phyloP scores from a whole-genome alignment of 2,888 invertebrate genomes.

The Marasmarcha lunaedactyla region DNA sequence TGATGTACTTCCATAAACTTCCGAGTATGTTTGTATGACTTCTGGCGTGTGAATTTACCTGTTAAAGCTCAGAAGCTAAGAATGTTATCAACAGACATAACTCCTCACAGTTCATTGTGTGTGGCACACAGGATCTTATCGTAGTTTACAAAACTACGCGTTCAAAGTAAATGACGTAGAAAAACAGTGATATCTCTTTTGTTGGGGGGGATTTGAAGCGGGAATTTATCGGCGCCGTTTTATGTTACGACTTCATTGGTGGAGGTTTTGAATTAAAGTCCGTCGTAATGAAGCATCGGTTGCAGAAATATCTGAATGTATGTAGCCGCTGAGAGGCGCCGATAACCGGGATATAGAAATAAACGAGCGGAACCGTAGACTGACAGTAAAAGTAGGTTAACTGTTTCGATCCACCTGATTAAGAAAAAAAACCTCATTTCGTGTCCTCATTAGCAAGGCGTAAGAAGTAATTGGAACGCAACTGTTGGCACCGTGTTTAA shows the following conservation, averaged over 20 bases:
- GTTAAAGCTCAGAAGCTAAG: background rate
- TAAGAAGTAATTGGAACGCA: too few relatives aligned
- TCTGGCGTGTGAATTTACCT: too few relatives aligned
- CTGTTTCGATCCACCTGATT: too few relatives aligned
- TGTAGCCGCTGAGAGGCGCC: slow-evolving; percentile 22
- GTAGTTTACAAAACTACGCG: background rate
- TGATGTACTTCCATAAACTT: too few relatives aligned
- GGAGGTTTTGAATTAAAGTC: background rate
- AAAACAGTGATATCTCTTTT: background rate
- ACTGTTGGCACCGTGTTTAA: too few relatives aligned
- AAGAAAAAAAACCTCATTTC: too few relatives aligned
- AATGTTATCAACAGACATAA: slow-evolving; percentile 1
- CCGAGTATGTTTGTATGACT: too few relatives aligned
- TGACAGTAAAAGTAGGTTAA: slow-evolving; percentile 12
- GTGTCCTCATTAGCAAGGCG: too few relatives aligned
- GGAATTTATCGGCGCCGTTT: background rate
- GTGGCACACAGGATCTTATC: background rate
- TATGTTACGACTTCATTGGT: background rate
- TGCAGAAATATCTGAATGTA: background rate
- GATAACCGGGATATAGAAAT: slow-evolving; percentile 35
- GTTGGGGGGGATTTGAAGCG: background rate
- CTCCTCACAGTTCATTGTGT: background rate
- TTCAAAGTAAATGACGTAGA: background rate
- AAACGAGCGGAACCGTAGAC: slow-evolving; percentile 14
- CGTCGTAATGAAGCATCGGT: too few relatives aligned